These are phyloP conservation scores for Pogoniulus pusillus DNA, from an alignment of 2,797 vertebrate genomes.

Conservation along the genomic window DNA sequence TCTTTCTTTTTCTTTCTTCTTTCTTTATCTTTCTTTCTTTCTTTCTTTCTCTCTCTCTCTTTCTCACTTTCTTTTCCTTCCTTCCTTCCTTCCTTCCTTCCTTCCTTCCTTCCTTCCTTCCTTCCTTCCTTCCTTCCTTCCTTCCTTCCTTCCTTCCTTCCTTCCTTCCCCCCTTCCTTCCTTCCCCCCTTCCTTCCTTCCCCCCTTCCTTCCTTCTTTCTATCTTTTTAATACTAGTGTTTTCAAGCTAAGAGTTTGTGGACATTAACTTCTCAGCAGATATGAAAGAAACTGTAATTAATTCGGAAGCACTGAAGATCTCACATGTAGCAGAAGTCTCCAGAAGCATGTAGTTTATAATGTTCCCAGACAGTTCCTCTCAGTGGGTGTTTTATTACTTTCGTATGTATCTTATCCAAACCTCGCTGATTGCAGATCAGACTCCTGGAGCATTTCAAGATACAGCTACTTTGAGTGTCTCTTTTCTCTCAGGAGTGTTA, in stretches of 20 bases:
- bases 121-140: too few species aligned
- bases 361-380: neutral
- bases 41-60: too few species aligned
- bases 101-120: too few species aligned
- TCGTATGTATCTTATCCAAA: slow-evolving; percentile 1
- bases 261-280: neutral
- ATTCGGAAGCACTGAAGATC: neutral
- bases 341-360: neutral
- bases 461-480: neutral
- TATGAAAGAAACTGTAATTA: neutral
- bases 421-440: slow-evolving; percentile 15
- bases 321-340: neutral
- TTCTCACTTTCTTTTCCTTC: too few species aligned
- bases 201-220: too few species aligned
- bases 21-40: too few species aligned
- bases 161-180: too few species aligned
- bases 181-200: too few species aligned
- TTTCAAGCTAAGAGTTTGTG: neutral
- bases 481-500: neutral
- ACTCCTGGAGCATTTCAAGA: slow-evolving; percentile 5
- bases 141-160: too few species aligned
- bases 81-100: too few species aligned
- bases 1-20: too few species aligned
- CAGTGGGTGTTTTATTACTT: neutral
- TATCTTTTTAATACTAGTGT: neutral